Base-by-base conservation (phyloP, 2,888 invertebrate species). In the Doris montereyensis region DNA sequence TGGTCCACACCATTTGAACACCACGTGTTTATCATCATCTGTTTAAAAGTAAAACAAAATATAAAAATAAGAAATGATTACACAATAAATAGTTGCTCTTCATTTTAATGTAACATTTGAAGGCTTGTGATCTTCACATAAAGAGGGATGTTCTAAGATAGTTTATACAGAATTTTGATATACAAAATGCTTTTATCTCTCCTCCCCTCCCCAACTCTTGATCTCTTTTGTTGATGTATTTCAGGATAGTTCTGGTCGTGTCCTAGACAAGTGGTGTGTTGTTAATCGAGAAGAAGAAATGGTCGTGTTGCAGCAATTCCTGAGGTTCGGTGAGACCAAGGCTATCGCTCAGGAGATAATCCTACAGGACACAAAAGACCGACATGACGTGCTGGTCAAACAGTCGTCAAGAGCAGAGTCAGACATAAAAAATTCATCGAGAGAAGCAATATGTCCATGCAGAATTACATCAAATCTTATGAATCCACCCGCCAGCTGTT, bases 231-330 rank as follows among this genome's bases (percentile, higher is more conserved):
- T n/a, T n/a, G n/a, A n/a, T n/a, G n/a, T n/a, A n/a, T n/a, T n/a
- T n/a, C 89, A 96, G 96, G 96, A 96, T 93, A 94, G 95, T 87
- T 94, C 95, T 92, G 95, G 96, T 87, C 94, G 94, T 91, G 93
- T 95, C 89, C 93, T 96, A 92, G 96, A 96, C 93, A 94, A 95
- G 93, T 97, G 97, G 97, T 95, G 94, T 89, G 95, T 96, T 90
- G 95, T 95, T 91, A 95, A 95, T 87, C 94, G 95, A 88, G 95
- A 97, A 91, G 97, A 97, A 92, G 97, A 97, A 93, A 95, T 95
- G 90, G 94, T 97, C 92, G 96, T 97, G 86, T 93, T 97, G 85
- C 96, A 97, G 92, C 97, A 97, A 93, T 97, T 97, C 92, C 94
- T 97, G 88, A 94, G 96, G 88, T 96, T 97, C 88, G 95, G 95